Base-by-base conservation (phyloP, 2,888 invertebrate species). In the Uloborus plumipes region DNA sequence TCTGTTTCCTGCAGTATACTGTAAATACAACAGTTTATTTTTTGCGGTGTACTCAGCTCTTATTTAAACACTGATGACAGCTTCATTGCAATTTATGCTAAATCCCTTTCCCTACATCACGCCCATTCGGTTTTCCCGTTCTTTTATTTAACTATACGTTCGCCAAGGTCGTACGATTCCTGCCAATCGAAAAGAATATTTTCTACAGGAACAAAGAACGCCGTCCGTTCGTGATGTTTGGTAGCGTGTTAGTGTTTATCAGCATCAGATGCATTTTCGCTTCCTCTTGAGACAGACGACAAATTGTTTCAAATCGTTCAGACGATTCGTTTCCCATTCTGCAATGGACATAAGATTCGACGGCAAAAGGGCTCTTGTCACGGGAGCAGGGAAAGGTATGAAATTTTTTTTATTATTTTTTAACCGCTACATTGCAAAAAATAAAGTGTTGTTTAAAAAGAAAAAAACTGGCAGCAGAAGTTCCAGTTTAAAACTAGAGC, bases 311-410 rank as follows among this genome's bases (percentile, higher is more conserved):
- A 16, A 26, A 26, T 14, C 31, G 16, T 62, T 11, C n/a, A 39
- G 15, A 47, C 49, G 65, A 47, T 47, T 18, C 39, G 13, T 49
- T 47, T 47, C 47, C 3, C 18, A 7, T 20, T 18, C 11, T 26
- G 14, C n/a, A 61, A 94, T 94, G 94, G 92, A 93, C 88, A 92
- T 93, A 86, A 91, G 90, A 78, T 94, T 94, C 88, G 91, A 91
- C 87, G 93, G 93, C 79, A 95, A 95, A 90, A 53, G 71, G 9
- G 78, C 78, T 26, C 59, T 78, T 6, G 78, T 78, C 11, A 78
- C 78, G n/a, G 78, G 78, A 59, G 78, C 78, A 1, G 78, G 78
- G 50, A 78, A 78, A 72, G 78, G 78, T 78, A 80, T 51, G 49
- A 6, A 62, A 14, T 16, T 51, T 71, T 22, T 31, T 11, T n/a